Base-by-base conservation (phyloP, 37 sponge, comb jelly and placozoan genomes). In the Diacarnus erythraeanus region DNA sequence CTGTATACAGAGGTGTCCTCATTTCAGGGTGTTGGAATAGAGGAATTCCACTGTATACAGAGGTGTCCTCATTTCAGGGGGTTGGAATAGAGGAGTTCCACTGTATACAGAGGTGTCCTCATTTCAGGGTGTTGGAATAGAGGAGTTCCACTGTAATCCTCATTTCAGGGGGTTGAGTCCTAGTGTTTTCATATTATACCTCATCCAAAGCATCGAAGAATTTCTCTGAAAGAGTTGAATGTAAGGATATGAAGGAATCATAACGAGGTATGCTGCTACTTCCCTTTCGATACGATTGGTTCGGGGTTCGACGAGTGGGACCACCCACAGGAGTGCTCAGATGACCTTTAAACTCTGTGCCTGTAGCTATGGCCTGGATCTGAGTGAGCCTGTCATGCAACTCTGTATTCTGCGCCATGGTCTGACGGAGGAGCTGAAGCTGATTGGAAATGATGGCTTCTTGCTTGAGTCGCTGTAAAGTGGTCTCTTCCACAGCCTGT, bases 181-280 rank as follows among this genome's bases (percentile, higher is more conserved):
- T n/a, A n/a, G n/a, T n/a, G n/a, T n/a, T n/a, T n/a, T n/a, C n/a
- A 39, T 69, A 69, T 69, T 69, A 9, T 69, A 69, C 64, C 64
- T 61, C n/a, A 61, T 91, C 91, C 37, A 80, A 76, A 20, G 91
- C 91, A 83, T 91, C 91, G 83, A 82, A 91, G 70, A 86, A 91
- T 40, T 64, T 86, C 40, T 86, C 88, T 17, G 88, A 84, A 18
- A 81, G 10, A 36, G 91, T 63, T 2, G 88, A 86, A 26, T 78
- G 83, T 1, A 91, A 63, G 12, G 91, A 91, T 57, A 83, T 68
- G 75, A 76, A 91, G 38, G 91, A 91, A 15, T 83, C 91, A 74
- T 83, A 83, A 0, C 91, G 54, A 1, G 66, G 40, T 18, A 91
- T 23, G 40, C 64, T 42, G 20, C 58, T 38, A 1, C 59, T 54